Evolutionary conservation across 2,113 vertebrate genomes (phyloP), one percentile per base, ranked within the genome.

Genomic region (Bubo scandiacus): DNA sequence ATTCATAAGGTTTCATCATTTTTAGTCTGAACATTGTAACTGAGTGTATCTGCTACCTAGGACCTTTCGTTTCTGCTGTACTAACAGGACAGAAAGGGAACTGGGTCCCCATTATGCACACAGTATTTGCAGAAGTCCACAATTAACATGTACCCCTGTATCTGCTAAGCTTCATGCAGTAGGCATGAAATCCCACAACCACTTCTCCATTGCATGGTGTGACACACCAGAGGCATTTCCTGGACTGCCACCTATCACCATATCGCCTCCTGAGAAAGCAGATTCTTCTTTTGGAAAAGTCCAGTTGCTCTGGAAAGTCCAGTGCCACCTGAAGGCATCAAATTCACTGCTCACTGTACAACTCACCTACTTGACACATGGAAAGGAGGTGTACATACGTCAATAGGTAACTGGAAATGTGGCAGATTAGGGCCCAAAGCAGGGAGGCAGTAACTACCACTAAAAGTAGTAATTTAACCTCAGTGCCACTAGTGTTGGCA

Each of bases 81-180:
- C 51, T 71, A 93, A 71, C 1, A 72, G 57, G 22, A 67, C 43
- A 47, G 61, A 54, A 84, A 43, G 22, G 26, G 32, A 88, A 74
- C 18, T 26, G 32, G 9, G 30, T 65, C 23, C n/a, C 3, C 0
- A 0, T 61, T 74, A 40, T 7, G 18, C 45, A 80, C 1, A 0
- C 15, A 52, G 20, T 61, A 62, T 71, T 81, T 81, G 55, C 34
- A 73, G 42, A 55, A 42, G 55, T 89, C 61, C 52, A 55, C 20
- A 17, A 59, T 59, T 62, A 62, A 15, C 15, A 29, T 21, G 15
- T n/a, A 36, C 6, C 11, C 18, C 92, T 36, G 12, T 59, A 77
- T 18, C 32, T 52, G 34, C 80, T 81, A 65, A 86, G 20, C 18
- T 73, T 91, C 42, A 81, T 12, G 12, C 17, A 27, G 26, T 30